phyloP scores from a whole-genome alignment of 37 sponge, comb jelly and placozoan species.

The Halisarca cf. caerulea region DNA sequence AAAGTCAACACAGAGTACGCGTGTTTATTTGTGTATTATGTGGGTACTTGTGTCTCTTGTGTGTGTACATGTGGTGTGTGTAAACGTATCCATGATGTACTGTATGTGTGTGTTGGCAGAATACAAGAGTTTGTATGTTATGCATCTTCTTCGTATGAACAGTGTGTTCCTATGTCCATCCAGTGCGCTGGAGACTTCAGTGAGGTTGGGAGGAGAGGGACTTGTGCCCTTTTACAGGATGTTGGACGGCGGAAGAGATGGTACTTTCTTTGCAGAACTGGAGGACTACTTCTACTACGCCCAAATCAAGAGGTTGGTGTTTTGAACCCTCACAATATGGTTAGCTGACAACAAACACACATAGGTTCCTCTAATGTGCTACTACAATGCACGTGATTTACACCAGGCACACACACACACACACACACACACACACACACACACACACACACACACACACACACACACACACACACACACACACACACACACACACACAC shows the following conservation, averaged over 20 bases:
- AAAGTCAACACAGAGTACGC: slow-evolving; percentile 81
- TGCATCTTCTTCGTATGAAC: background rate
- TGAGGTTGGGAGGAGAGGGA: slow-evolving; percentile 86
- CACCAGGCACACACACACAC: too few relatives aligned
- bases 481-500: too few relatives aligned
- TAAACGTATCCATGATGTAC: too few relatives aligned
- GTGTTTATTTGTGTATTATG: background rate
- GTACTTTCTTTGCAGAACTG: slow-evolving; percentile 88
- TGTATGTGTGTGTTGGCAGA: background rate
- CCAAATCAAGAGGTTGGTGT: slow-evolving; percentile 75
- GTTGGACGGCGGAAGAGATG: slow-evolving; percentile 94
- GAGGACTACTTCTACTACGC: slow-evolving; percentile 99
- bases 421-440: too few relatives aligned
- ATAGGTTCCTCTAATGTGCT: too few relatives aligned
- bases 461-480: too few relatives aligned
- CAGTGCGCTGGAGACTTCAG: slow-evolving; percentile 86
- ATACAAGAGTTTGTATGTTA: too few relatives aligned
- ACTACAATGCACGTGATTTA: too few relatives aligned
- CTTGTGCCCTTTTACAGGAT: slow-evolving; percentile 92
- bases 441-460: too few relatives aligned
- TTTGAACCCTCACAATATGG: too few relatives aligned
- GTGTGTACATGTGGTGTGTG: slow-evolving; percentile 1
- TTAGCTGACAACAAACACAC: too few relatives aligned
- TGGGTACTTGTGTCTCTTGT: background rate
- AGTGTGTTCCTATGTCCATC: background rate